A percentile compares a stretch with the other conserved stretches of the same genome.
Conservation (phyloP, 2,113 vertebrate genomes). For the Sinocyclocheilus rhinocerous region DNA sequence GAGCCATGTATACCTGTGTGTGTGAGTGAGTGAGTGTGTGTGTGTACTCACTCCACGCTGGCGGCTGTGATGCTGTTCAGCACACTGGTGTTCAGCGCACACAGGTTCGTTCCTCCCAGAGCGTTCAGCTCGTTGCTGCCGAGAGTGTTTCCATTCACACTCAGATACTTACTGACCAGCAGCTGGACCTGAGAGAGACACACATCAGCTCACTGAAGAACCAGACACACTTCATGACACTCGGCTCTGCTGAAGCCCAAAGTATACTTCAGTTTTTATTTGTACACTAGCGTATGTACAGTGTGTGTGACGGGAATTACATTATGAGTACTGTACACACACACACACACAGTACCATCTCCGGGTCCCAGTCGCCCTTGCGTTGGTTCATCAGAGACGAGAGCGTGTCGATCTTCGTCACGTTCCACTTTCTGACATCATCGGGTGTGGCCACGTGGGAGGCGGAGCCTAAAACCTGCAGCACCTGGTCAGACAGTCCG, state of each 20-base stretch:
- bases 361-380: slow-evolving; percentile 64
- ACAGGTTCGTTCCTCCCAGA: slow-evolving; percentile 73
- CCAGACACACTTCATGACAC: neutral
- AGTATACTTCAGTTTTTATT: too few species aligned
- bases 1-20: too few species aligned
- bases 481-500: slow-evolving; percentile 64
- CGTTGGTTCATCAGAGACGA: slow-evolving; percentile 64
- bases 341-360: slow-evolving; percentile 59
- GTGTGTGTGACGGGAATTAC: too few species aligned
- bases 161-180: slow-evolving; percentile 63
- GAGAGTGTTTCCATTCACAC: slow-evolving; percentile 63
- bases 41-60: slow-evolving; percentile 76
- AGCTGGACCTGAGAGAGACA: slow-evolving; percentile 54
- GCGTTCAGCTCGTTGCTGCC: slow-evolving; percentile 64
- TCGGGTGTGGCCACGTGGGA: slow-evolving; percentile 62
- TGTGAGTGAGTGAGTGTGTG: too few species aligned
- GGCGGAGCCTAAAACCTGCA: slow-evolving; percentile 65
- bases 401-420: slow-evolving; percentile 73
- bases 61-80: slow-evolving; percentile 63
- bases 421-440: slow-evolving; percentile 68
- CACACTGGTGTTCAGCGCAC: slow-evolving; percentile 64
- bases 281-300: too few species aligned
- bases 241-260: too few species aligned
- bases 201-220: neutral
- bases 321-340: neutral